Base-by-base conservation (phyloP, 1,140 invertebrate genomes). In the Trichomalopsis sarcophagae region DNA sequence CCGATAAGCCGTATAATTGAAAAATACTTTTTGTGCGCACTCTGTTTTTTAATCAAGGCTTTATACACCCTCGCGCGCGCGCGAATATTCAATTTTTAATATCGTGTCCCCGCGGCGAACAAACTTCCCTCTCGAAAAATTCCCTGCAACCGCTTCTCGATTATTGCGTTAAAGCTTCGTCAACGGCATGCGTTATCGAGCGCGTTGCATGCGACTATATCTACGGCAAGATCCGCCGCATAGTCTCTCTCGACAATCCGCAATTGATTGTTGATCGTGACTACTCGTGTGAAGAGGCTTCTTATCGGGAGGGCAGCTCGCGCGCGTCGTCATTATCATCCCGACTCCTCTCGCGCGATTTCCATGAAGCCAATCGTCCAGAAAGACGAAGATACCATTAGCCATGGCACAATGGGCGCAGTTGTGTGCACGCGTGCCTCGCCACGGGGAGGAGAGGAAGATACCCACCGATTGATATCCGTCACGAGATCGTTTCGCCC, bases 341-440 rank as follows among this genome's bases (percentile, higher is more conserved):
- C 21, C 17, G 55, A 21, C 55, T 62, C 1, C 55, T 62, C 55
- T 69, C 40, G 14, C 76, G 13, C 87, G 87, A 87, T 88, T 89
- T 89, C 86, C 87, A 88, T 87, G 86, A 82, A 89, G 87, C 79
- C 87, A 89, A 89, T 89, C 87, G 89, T 86, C 87, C 79, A 87
- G 88, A 89, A 89, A 89, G 87, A 69, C 86, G 30, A 84, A 88
- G 89, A 89, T 89, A 89, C 68, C 89, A 79, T 82, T 66, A 80
- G 77, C 40, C 77, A 44, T 47, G 74, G 69, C 14, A 47, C 36
- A 80, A 62, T 82, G 30, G 73, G 17, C 21, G 68, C 74, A 68
- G 73, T 76, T 77, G 75, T 66, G 50, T 73, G 71, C 23, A 71
- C 13, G 40, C 40, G 23, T 47, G 14, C 17, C 62, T 21, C 17